Evolutionary conservation across 2,888 invertebrate species (phyloP).

Genomic region (Oscheius onirici): DNA sequence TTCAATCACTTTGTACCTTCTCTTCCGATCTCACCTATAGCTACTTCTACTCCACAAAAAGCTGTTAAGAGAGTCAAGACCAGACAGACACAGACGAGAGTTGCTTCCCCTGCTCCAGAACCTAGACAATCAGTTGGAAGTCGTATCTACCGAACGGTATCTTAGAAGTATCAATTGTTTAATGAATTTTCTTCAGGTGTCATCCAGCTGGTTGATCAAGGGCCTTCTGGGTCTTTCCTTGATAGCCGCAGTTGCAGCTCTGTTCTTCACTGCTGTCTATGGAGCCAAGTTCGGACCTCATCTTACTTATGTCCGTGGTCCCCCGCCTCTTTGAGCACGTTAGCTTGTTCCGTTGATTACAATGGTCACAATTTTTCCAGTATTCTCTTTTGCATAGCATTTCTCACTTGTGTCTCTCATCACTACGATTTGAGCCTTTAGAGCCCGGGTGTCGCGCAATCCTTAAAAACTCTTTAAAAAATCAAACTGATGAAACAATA

Average conservation of each 20-base stretch:
- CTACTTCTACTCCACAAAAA: slow-evolving; percentile 30
- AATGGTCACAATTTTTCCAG: slow-evolving; percentile 22
- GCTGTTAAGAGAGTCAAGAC: slow-evolving; percentile 3
- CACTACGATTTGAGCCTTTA: not conserved
- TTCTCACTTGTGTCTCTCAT: slow-evolving; percentile 21
- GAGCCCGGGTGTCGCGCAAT: slow-evolving; percentile 23
- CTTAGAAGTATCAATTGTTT: not conserved
- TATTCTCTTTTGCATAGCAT: slow-evolving; percentile 21
- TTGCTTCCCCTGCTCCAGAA: not conserved
- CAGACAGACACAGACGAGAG: slow-evolving; percentile 26
- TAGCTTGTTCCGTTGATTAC: not conserved
- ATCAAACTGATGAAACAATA: slow-evolving; percentile 25
- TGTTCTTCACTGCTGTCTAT: slow-evolving; percentile 47
- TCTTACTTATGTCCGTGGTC: slow-evolving; percentile 58
- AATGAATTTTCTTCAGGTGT: not conserved
- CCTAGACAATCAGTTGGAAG: slow-evolving; percentile 9
- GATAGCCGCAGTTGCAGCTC: slow-evolving; percentile 49
- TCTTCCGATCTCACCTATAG: slow-evolving; percentile 33
- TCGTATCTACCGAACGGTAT: slow-evolving; percentile 32
- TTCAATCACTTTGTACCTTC: not conserved
- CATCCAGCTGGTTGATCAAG: slow-evolving; percentile 43
- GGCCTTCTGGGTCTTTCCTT: slow-evolving; percentile 45
- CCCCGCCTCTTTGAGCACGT: slow-evolving; percentile 51
- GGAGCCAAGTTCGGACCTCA: slow-evolving; percentile 60
- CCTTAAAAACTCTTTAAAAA: not conserved